These are phyloP conservation scores for Drosophila neonasuta DNA, from an alignment of 2,888 invertebrate species.

Conservation along the genomic window DNA sequence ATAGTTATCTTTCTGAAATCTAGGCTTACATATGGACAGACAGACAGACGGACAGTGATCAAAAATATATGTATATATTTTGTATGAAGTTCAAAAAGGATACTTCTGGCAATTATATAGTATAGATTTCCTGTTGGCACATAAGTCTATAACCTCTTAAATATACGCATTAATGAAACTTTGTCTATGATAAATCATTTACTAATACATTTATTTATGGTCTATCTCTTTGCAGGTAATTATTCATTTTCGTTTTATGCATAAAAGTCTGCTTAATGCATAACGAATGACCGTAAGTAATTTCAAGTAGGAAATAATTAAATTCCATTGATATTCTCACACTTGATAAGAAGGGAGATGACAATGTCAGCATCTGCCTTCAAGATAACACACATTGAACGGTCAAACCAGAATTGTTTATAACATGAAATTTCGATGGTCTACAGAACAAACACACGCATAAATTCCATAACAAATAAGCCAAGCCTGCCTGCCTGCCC, in stretches of 20 bases:
- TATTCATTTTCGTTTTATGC: conserved; percentile 16
- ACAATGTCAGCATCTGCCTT: conserved; percentile 22
- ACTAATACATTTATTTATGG: conserved; percentile 23
- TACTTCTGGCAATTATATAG: too few relatives aligned
- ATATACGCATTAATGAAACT: too few relatives aligned
- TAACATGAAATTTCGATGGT: conserved; percentile 42
- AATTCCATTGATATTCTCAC: conserved; percentile 39
- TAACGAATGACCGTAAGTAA: conserved; percentile 78
- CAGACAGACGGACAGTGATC: too few relatives aligned
- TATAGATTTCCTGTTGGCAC: too few relatives aligned
- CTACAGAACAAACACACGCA: conserved; percentile 27
- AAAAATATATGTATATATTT: too few relatives aligned
- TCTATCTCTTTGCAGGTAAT: conserved; percentile 75
- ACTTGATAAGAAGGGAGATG: conserved; percentile 9
- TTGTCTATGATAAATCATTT: too few relatives aligned
- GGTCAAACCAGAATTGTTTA: conserved; percentile 56
- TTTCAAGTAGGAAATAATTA: conserved; percentile 41
- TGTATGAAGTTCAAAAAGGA: too few relatives aligned
- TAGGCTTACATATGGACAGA: too few relatives aligned
- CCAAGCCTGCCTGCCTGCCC: conserved; percentile 48
- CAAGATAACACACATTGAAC: conserved; percentile 16
- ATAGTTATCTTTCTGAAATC: too few relatives aligned
- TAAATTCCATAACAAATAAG: conserved; percentile 47
- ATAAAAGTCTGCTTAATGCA: conserved; percentile 10
- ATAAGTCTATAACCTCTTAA: too few relatives aligned